Evolutionary conservation across 1,140 invertebrate genomes (phyloP), one percentile per base, ranked within the genome.

Genomic region (Drosophila auraria): DNA sequence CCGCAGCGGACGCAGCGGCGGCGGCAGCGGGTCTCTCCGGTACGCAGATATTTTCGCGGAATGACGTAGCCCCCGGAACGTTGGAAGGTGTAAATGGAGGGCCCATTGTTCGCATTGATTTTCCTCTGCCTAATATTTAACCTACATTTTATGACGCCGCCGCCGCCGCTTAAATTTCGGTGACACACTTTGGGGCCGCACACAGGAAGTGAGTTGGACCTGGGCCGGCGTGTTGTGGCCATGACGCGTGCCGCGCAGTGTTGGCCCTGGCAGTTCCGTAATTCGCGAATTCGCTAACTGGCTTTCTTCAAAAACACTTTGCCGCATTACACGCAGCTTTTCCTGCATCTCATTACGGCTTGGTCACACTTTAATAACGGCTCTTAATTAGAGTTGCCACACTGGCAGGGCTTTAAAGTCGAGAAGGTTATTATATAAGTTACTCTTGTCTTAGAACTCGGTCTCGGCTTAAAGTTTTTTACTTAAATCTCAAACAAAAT

Each of bases 101-200:
- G 36, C 53, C 70, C 66, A 56, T 71, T 79, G 76, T 59, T 79
- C 47, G 65, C 77, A 79, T 79, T 79, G 76, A 79, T 79, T 79
- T 79, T 79, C 76, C 50, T 78, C 65, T 78, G 74, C 76, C 76
- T 80, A 80, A 80, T 80, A 80, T 80, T 80, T 80, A 80, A 80
- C 77, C 77, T 80, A 80, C 77, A 80, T 80, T 80, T 79, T 79
- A 79, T 79, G 76, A 56, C 53, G 53, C 51, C 27, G 51, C 33
- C 45, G 53, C 49, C 56, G 49, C 44, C 45, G 51, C 77, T 59
- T 69, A 33, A 72, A 80, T 79, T 79, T 72, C 60, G 77, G 76
- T 79, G 77, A 80, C 76, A 80, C 77, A 80, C 78, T 80, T 80
- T 79, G 77, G 59, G 59, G 23, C 76, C 36, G 20, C 20, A 11